Conservation (phyloP, 2,888 invertebrate genomes). For the Drosophila prolongata region DNA sequence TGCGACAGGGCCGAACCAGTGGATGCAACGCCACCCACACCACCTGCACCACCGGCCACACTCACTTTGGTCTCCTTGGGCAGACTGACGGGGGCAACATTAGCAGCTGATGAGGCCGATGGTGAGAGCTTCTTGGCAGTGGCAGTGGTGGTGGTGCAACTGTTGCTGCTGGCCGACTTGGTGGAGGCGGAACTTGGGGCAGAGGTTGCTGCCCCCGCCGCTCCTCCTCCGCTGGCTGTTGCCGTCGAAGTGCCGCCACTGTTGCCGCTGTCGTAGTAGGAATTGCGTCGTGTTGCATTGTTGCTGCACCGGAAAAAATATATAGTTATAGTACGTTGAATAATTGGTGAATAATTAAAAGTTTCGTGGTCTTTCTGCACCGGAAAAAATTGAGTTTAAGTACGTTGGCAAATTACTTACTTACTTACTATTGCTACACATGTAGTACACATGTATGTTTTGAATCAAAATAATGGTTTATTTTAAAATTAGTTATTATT, state of each 20-base stretch:
- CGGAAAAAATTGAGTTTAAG: too few relatives aligned
- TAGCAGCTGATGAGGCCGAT: slow-evolving; percentile 38
- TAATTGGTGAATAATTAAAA: too few relatives aligned
- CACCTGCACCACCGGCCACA: slow-evolving; percentile 48
- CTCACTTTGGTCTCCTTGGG: slow-evolving; percentile 55
- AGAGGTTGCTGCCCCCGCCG: slow-evolving; percentile 24
- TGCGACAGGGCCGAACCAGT: slow-evolving; percentile 29
- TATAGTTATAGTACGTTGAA: too few relatives aligned
- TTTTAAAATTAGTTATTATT: too few relatives aligned
- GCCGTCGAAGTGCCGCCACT: slow-evolving; percentile 23
- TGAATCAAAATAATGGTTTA: too few relatives aligned
- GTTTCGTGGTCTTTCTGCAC: too few relatives aligned
- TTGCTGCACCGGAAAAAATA: slow-evolving; percentile 57
- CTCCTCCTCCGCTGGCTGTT: slow-evolving; percentile 12
- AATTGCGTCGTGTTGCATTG: slow-evolving; percentile 76
- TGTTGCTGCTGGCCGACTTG: slow-evolving; percentile 52
- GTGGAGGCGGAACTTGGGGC: slow-evolving; percentile 41
- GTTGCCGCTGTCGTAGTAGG: slow-evolving; percentile 73
- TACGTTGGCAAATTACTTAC: too few relatives aligned
- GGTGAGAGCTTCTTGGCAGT: slow-evolving; percentile 61
- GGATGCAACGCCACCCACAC: slow-evolving; percentile 36
- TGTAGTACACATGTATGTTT: too few relatives aligned
- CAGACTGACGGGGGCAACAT: slow-evolving; percentile 35
- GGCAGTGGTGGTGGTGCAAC: slow-evolving; percentile 27
- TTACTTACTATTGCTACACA: too few relatives aligned